These are phyloP conservation scores for Geopemphigus sp. DNA, from an alignment of 1,140 invertebrate species.

Conservation along the genomic window DNA sequence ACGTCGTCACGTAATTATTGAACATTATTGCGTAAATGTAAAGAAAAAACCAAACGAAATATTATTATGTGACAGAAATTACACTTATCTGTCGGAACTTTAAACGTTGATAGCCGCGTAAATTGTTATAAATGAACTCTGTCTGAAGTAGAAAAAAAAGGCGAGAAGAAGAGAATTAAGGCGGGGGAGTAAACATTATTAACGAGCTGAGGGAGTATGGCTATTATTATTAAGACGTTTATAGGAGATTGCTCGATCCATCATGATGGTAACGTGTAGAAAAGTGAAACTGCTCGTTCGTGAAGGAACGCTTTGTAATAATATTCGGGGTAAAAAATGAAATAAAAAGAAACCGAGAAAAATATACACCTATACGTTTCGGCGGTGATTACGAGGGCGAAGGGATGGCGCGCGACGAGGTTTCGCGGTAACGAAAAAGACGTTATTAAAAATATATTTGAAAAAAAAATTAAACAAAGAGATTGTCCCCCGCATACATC, in stretches of 20 bases:
- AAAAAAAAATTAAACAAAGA: conserved; percentile 38
- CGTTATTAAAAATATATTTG: conserved; percentile 24
- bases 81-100: conserved; percentile 24
- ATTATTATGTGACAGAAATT: conserved; percentile 20
- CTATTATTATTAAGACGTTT: conserved; percentile 46
- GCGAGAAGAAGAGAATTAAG: neutral
- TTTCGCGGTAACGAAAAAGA: neutral
- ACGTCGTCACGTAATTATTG: neutral
- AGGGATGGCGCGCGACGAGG: neutral
- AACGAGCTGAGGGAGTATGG: conserved; percentile 35
- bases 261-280: conserved; percentile 34
- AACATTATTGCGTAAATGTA: neutral
- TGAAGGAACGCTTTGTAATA: conserved; percentile 22
- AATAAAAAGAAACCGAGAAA: conserved; percentile 14
- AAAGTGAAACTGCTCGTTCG: conserved; percentile 34
- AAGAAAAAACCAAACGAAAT: neutral
- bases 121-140: conserved; percentile 38
- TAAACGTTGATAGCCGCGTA: conserved; percentile 19
- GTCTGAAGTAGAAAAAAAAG: neutral
- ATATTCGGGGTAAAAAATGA: neutral
- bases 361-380: neutral
- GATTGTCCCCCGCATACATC: conserved; percentile 21
- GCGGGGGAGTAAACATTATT: conserved; percentile 32
- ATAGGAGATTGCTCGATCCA: conserved; percentile 32
- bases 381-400: neutral